Base-by-base conservation (phyloP, 2,797 vertebrate genomes). In the Botia kubotai region DNA sequence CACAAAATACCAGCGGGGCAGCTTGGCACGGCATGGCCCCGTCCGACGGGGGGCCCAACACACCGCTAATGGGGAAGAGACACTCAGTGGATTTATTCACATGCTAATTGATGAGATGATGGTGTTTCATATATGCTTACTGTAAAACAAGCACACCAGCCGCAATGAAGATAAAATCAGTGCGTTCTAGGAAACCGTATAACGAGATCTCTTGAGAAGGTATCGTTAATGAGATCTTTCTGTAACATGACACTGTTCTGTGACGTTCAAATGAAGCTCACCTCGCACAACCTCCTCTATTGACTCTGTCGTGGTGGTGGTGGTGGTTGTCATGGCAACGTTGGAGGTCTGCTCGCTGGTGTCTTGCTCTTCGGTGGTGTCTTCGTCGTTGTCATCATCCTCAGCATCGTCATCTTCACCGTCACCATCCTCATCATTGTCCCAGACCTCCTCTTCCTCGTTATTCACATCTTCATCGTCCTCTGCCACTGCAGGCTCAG, bases 251-350 rank as follows among this genome's bases (percentile, higher is more conserved):
- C 3, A 39, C 33, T 5, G 62, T 2, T n/a, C 14, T 16, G 43
- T 46, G 43, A 46, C 0, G 43, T 39, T 39, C 6, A 39, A 39
- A 39, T 17, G 4, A 66, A 43, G 83, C 87, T 94, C 92, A 99
- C 98, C 98, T 96, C 97, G 92, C 69, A 99, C 98, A 6, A 99
- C 97, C 85, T 99, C 98, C 91, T 99, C 98, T 62, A 99, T 97
- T 0, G 98, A 99, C 79, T 99, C 98, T 0, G 97, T 99, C 83
- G 98, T 99, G 52, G 98, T 99, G 50, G 97, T 99, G 72, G 97
- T 98, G 1, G 96, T 96, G 82, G 97, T 97, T 0, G 97, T 98
- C 92, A 97, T 98, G 80, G 97, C 98, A 4, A 98, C 89, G 85
- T 94, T 96, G 81, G 95, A 93, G 0, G 90, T 94, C 55, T 94